Conservation (phyloP, 2,797 vertebrate species). For the Protosalanx chinensis region DNA sequence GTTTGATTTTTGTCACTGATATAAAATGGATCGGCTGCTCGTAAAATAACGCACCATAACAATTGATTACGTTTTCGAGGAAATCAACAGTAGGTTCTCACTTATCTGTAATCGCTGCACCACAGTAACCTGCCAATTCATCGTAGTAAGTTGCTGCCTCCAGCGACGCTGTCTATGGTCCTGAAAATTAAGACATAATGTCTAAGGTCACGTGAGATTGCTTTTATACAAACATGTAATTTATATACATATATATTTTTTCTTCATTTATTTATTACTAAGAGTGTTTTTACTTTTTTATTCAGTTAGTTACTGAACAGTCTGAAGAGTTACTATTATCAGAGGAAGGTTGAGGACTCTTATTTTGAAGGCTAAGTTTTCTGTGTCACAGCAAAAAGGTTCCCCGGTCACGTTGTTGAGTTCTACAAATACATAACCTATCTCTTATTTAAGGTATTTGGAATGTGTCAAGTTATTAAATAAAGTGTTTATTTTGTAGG, state of each 20-base stretch:
- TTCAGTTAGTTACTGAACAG: neutral
- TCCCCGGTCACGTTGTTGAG: conserved; percentile 37
- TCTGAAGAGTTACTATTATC: neutral
- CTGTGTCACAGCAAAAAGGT: conserved; percentile 44
- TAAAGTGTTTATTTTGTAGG: neutral
- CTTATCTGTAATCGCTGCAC: neutral
- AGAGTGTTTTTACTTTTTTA: neutral
- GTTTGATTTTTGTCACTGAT: too few species aligned
- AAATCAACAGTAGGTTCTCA: neutral
- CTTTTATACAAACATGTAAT: neutral
- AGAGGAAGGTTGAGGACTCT: conserved; percentile 21
- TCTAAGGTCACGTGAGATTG: neutral
- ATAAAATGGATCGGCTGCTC: too few species aligned
- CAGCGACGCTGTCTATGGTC: neutral
- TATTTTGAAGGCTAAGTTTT: conserved; percentile 55
- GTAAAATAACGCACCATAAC: too few species aligned
- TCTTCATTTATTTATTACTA: neutral
- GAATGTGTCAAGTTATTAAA: neutral
- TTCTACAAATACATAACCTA: conserved; percentile 6
- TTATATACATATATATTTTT: too few species aligned
- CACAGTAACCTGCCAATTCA: neutral
- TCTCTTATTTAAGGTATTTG: conserved; percentile 26
- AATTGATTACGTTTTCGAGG: neutral
- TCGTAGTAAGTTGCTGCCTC: neutral
- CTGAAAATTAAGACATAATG: neutral